A percentile compares a stretch with the other conserved stretches of the same genome.
These are phyloP conservation scores for Tupiocoris notatus DNA, from an alignment of 2,888 invertebrate genomes.

Conservation along the genomic window DNA sequence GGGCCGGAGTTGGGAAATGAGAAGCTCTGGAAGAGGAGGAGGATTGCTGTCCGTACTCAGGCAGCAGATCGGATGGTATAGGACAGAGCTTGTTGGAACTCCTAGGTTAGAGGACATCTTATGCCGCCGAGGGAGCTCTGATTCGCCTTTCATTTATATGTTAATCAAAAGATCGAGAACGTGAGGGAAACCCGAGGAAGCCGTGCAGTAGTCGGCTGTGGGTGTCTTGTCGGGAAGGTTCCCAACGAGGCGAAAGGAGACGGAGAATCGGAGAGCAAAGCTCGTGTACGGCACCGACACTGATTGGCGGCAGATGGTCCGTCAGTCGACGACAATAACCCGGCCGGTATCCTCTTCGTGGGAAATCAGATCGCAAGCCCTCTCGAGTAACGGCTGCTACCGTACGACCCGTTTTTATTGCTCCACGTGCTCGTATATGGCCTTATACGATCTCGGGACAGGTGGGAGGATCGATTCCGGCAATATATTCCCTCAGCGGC, in stretches of 20 bases:
- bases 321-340: slow-evolving; percentile 36
- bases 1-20: background rate
- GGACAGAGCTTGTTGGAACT: background rate
- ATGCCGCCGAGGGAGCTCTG: background rate
- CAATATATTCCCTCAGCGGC: background rate
- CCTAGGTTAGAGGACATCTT: background rate
- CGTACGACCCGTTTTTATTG: slow-evolving; percentile 30
- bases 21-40: background rate
- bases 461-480: slow-evolving; percentile 28
- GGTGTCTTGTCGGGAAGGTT: too few relatives aligned
- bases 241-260: background rate
- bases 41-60: background rate
- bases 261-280: background rate
- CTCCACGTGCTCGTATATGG: slow-evolving; percentile 19
- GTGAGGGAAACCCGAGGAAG: background rate
- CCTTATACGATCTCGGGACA: slow-evolving; percentile 9
- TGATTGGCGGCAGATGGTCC: slow-evolving; percentile 33
- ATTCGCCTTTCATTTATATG: slow-evolving; percentile 37
- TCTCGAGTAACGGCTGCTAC: background rate
- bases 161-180: slow-evolving; percentile 20
- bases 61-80: background rate
- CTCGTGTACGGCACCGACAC: background rate
- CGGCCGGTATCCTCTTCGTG: background rate
- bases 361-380: background rate
- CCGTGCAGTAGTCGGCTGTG: too few relatives aligned